A percentile compares a stretch with the other conserved stretches of the same genome.
phyloP scores from a whole-genome alignment of 2,888 invertebrate genomes.

The Lacanobia oleracea region DNA sequence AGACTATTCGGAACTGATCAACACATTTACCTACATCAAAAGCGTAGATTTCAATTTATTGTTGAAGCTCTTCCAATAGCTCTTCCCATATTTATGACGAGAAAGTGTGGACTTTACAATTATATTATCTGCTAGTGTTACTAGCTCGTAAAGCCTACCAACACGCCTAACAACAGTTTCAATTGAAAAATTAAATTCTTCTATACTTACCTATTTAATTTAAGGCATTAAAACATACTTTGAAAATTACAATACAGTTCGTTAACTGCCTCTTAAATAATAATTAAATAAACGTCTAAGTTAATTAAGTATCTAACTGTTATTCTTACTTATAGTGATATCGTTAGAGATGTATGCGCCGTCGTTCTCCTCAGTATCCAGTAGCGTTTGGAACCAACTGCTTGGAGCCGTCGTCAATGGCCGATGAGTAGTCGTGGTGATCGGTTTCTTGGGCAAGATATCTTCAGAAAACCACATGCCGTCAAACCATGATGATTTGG shows the following conservation, averaged over 20 bases:
- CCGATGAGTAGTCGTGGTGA: constrained; percentile 77
- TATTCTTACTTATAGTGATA: constrained; percentile 63
- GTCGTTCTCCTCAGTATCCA: constrained; percentile 84
- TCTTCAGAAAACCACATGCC: constrained; percentile 85
- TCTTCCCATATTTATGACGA: constrained; percentile 7
- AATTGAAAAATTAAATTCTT: background rate
- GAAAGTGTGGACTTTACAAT: constrained; percentile 45
- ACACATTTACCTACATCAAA: background rate
- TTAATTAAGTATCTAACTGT: constrained; percentile 9
- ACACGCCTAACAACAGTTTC: background rate
- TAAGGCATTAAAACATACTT: background rate
- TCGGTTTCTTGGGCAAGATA: constrained; percentile 65
- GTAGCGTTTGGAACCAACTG: constrained; percentile 84
- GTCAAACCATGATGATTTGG: constrained; percentile 85
- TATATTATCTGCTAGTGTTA: background rate
- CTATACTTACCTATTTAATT: background rate
- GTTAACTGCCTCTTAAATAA: background rate
- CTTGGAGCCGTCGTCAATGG: constrained; percentile 74
- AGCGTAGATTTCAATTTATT: background rate
- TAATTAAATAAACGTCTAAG: background rate
- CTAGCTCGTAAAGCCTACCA: constrained; percentile 12
- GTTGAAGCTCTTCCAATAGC: background rate
- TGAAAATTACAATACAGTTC: background rate
- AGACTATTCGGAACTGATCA: background rate
- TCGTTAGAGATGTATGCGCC: constrained; percentile 71